These are phyloP conservation scores for Platyura marginata DNA, from an alignment of 1,140 invertebrate species.

Conservation along the genomic window DNA sequence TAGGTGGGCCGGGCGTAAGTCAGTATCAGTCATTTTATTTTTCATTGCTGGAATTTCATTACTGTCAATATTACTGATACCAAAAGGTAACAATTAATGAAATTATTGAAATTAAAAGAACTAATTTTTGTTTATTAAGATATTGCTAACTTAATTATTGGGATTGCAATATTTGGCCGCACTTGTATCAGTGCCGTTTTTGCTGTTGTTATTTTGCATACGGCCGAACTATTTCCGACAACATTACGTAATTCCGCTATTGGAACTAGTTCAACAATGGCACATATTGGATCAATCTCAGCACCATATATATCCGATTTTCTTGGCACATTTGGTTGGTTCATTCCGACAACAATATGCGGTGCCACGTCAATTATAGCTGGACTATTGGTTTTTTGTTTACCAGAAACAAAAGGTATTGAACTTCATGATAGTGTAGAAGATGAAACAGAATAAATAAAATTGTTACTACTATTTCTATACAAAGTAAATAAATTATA, in stretches of 20 bases:
- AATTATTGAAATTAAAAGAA: not conserved
- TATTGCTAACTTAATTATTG: constrained; percentile 19
- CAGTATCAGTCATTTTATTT: constrained; percentile 23
- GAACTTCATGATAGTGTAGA: not conserved
- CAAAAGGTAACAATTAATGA: constrained; percentile 8
- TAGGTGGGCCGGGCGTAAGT: constrained; percentile 23
- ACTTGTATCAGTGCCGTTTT: constrained; percentile 41
- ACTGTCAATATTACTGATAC: constrained; percentile 24
- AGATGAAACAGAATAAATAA: too few relatives aligned
- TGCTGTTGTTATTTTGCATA: constrained; percentile 39
- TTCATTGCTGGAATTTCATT: constrained; percentile 24
- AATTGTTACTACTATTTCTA: too few relatives aligned
- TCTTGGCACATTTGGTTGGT: constrained; percentile 9
- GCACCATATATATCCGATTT: constrained; percentile 39
- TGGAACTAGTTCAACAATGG: constrained; percentile 36
- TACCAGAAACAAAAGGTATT: not conserved
- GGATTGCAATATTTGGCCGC: constrained; percentile 34
- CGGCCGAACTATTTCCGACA: constrained; percentile 39
- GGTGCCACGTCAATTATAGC: not conserved
- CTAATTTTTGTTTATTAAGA: not conserved
- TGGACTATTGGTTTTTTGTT: not conserved
- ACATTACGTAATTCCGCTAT: constrained; percentile 36
- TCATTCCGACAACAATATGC: not conserved
- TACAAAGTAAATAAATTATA: too few relatives aligned
- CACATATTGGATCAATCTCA: constrained; percentile 37